Conservation (phyloP, 2,888 invertebrate genomes). For the Tipula helvola region DNA sequence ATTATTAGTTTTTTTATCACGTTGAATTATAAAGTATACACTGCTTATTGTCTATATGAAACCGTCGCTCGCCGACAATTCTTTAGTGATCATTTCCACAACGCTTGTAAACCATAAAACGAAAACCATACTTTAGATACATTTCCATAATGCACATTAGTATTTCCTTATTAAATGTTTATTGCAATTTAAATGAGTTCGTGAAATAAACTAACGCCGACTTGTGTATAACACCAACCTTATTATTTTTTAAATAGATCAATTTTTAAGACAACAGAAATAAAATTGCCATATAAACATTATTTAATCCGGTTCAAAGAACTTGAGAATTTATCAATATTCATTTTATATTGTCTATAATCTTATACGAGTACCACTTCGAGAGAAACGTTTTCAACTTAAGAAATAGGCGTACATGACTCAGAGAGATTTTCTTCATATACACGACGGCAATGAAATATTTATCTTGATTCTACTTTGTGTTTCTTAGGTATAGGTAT, state of each 20-base stretch:
- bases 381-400: neutral
- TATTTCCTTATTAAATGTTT: neutral
- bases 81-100: neutral
- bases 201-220: neutral
- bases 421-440: neutral
- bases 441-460: neutral
- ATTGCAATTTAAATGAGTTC: neutral
- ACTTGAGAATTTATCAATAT: neutral
- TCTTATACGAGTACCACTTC: too few species aligned
- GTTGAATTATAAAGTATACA: too few species aligned
- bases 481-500: neutral
- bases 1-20: neutral
- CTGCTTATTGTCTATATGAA: too few species aligned
- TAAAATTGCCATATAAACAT: neutral
- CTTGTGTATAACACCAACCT: neutral
- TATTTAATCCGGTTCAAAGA: neutral
- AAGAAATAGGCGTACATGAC: neutral
- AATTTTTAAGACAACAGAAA: neutral
- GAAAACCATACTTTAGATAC: neutral
- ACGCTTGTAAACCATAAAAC: neutral
- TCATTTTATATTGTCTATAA: neutral
- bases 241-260: neutral
- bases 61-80: too few species aligned
- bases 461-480: neutral
- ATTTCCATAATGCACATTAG: neutral